Conservation (phyloP, 1,140 invertebrate species). For the Octopus bimaculoides region DNA sequence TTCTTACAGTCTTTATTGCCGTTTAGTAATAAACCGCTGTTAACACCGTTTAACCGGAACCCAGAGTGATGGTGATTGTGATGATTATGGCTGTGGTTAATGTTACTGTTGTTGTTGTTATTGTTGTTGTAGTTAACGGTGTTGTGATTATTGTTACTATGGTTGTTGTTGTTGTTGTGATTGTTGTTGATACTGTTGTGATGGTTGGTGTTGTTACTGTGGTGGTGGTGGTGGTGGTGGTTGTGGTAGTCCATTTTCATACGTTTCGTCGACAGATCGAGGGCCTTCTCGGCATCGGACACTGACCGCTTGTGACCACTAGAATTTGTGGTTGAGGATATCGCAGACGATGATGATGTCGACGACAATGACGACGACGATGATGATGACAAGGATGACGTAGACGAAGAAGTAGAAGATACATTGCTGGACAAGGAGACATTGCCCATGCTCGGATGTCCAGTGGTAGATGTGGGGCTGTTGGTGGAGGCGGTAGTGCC, state of each 20-base stretch:
- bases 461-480: not conserved
- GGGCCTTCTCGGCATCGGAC: slow-evolving; percentile 4
- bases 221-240: slow-evolving; percentile 9
- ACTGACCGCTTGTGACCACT: not conserved
- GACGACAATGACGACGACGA: not conserved
- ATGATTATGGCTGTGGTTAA: not conserved
- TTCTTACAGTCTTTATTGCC: not conserved
- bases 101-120: not conserved
- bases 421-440: not conserved
- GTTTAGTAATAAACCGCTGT: not conserved
- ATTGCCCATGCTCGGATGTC: not conserved
- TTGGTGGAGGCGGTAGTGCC: not conserved
- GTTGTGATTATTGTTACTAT: no score
- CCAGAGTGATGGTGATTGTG: slow-evolving; percentile 9
- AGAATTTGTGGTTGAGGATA: not conserved
- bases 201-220: not conserved
- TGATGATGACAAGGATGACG: not conserved
- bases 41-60: not conserved
- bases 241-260: slow-evolving; percentile 8
- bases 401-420: not conserved
- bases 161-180: no score
- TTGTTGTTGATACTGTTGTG: no score
- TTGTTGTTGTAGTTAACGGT: not conserved
- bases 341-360: not conserved
- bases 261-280: slow-evolving; percentile 9